phyloP scores from a whole-genome alignment of 2,888 invertebrate genomes.

The Ferrisia virgata region DNA sequence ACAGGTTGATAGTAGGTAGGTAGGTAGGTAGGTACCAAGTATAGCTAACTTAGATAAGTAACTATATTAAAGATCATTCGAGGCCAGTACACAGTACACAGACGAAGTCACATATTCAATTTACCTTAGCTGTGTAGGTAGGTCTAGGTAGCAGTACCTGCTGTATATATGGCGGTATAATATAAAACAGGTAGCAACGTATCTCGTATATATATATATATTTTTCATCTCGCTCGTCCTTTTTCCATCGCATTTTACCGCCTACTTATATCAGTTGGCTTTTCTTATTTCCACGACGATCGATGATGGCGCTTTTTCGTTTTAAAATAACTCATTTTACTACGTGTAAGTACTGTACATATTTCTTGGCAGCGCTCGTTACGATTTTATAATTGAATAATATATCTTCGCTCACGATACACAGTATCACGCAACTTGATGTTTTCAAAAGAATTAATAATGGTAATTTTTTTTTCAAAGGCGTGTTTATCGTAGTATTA shows the following conservation, averaged over 20 bases:
- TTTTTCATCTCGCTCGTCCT: neutral
- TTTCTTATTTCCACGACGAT: neutral
- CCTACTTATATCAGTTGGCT: neutral
- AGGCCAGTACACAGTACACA: neutral
- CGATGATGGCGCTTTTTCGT: slow-evolving; percentile 1
- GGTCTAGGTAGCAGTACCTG: neutral
- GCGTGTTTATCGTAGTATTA: neutral
- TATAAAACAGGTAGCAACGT: no score
- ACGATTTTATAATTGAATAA: neutral
- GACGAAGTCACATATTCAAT: neutral
- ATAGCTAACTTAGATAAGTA: no score
- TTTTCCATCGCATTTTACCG: neutral
- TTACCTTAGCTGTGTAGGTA: neutral
- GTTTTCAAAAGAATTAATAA: neutral
- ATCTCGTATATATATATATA: neutral
- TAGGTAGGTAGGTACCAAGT: no score
- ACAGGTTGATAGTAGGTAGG: no score
- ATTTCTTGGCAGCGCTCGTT: neutral
- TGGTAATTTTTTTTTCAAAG: neutral
- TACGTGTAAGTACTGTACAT: neutral
- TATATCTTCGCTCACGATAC: neutral
- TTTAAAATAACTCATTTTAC: neutral
- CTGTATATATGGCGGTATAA: no score
- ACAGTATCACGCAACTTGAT: neutral
- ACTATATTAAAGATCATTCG: no score